These are phyloP conservation scores for Stictocephala bisonia DNA, from an alignment of 2,888 invertebrate genomes.

Conservation along the genomic window DNA sequence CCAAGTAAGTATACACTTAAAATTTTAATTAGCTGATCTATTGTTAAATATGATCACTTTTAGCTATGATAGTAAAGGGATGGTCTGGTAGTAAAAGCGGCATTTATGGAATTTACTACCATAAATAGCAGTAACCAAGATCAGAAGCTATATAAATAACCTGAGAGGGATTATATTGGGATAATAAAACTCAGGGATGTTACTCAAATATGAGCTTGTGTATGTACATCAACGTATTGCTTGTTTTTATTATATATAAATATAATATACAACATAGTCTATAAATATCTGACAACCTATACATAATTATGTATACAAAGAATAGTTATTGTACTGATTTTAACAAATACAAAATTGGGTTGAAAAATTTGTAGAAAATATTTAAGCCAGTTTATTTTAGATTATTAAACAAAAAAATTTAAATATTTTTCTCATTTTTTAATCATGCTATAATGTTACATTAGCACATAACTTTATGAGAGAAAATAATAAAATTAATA, in stretches of 20 bases:
- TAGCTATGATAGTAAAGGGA: too few species aligned
- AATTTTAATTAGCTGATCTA: too few species aligned
- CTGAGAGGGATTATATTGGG: too few species aligned
- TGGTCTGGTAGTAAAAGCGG: too few species aligned
- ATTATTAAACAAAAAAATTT: too few species aligned
- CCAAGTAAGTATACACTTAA: too few species aligned
- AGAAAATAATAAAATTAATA: not conserved
- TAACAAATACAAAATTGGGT: not conserved
- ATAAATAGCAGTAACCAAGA: too few species aligned
- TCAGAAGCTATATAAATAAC: too few species aligned
- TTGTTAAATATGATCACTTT: too few species aligned
- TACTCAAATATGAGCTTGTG: conserved; percentile 43
- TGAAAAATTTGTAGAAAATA: not conserved
- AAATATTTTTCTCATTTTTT: not conserved
- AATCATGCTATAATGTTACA: not conserved
- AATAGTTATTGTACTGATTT: conserved; percentile 26
- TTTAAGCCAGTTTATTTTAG: not conserved
- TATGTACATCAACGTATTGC: conserved; percentile 47
- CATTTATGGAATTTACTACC: too few species aligned
- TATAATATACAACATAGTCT: conserved; percentile 43
- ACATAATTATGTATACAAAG: conserved; percentile 41
- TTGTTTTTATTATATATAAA: conserved; percentile 47
- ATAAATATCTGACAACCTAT: conserved; percentile 44
- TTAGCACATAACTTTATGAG: not conserved
- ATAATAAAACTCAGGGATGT: not conserved